Evolutionary conservation across 2,888 invertebrate species (phyloP).

Genomic region (Cantharis flavilabris): DNA sequence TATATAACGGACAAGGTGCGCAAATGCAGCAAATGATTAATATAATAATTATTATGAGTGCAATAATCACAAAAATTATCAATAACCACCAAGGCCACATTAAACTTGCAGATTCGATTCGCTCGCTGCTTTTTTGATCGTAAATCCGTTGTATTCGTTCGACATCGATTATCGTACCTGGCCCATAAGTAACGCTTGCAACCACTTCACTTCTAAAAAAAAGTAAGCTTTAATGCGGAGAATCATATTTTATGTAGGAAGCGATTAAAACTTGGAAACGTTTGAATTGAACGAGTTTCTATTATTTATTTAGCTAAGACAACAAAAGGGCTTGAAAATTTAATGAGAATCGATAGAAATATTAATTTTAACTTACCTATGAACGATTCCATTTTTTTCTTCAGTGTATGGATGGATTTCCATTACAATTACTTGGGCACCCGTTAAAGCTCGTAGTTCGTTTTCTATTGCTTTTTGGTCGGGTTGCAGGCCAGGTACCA

Average conservation of each 20-base stretch:
- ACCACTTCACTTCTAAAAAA: conserved; percentile 72
- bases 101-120: conserved; percentile 45
- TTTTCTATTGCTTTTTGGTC: conserved; percentile 75
- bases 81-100: conserved; percentile 78
- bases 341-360: not conserved
- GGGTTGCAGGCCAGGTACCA: conserved; percentile 77
- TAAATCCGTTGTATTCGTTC: conserved; percentile 71
- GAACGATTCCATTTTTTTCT: conserved; percentile 1
- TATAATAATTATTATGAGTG: conserved; percentile 71
- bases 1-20: conserved; percentile 82
- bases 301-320: not conserved
- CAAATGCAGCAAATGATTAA: conserved; percentile 83
- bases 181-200: conserved; percentile 68
- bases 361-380: not conserved
- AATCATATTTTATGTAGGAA: not conserved
- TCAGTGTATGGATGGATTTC: conserved; percentile 64
- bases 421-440: conserved; percentile 76
- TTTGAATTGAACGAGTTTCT: not conserved
- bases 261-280: not conserved
- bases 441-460: conserved; percentile 76
- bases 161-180: conserved; percentile 70
- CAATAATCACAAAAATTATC: conserved; percentile 74
- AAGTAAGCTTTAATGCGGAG: conserved; percentile 30
- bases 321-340: not conserved
- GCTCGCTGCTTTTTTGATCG: conserved; percentile 37